Base-by-base conservation (phyloP, 1,140 invertebrate species). In the Drosophila kepulauana region DNA sequence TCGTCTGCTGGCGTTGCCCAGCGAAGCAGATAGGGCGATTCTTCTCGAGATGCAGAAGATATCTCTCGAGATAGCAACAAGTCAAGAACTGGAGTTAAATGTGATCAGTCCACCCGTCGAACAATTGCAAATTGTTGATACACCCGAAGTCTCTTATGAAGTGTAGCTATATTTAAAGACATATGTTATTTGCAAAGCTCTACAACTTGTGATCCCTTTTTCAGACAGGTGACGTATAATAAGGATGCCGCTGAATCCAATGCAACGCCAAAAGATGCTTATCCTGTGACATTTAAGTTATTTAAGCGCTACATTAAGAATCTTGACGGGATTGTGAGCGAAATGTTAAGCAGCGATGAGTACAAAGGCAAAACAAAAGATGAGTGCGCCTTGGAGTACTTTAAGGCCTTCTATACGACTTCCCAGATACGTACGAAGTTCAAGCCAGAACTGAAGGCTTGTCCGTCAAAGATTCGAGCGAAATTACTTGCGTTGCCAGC, bases 281-380 rank as follows among this genome's bases (percentile, higher is more conserved):
- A 8, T 48, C 6, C 1, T 6, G 48, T 76, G 6, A 35, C 57
- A 7, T 76, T 80, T 10, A 1, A 38, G 5, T 1, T 56, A 10
- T 81, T 81, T 20, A 54, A 76, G 20, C 45, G 30, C n/a, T 68
- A 28, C 15, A 16, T 81, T 1, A 54, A 20, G 28, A 81, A 81
- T 68, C 28, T 81, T 0, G 57, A 76, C 10, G 30, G 38, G 15
- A 76, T 81, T 65, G 78, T 57, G 0, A 3, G 61, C 4, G 13
- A 79, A 61, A 81, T 81, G 79, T 13, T 61, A 4, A 7, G 13
- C 5, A 51, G 46, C 35, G 63, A 41, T 1, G 58, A 72, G 6
- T 68, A 48, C 11, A 38, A 10, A 0, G 41, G 7, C 1, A 62
- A 48, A 57, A 49, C 58, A 1, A 13, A 30, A 38, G 57, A 68